Conservation (phyloP, 2,797 vertebrate genomes). For the Arctocebus calabarensis region DNA sequence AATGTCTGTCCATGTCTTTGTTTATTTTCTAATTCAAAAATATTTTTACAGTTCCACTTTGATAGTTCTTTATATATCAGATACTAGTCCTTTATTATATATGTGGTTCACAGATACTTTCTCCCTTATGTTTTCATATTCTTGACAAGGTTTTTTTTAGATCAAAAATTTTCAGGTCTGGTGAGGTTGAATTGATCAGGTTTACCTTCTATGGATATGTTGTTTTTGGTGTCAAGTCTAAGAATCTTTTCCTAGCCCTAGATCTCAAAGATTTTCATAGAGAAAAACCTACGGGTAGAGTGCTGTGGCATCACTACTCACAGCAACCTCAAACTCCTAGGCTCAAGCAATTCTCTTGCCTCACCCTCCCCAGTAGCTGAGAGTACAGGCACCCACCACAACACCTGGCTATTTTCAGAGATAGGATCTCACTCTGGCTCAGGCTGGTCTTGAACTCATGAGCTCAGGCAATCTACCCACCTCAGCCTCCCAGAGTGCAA, state of each 20-base stretch:
- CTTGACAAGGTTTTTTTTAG: not conserved
- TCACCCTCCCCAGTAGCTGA: no score
- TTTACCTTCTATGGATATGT: slow-evolving; percentile 1
- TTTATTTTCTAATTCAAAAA: slow-evolving; percentile 14
- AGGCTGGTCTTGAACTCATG: no score
- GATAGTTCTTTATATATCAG: not conserved
- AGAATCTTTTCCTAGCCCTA: slow-evolving; percentile 9
- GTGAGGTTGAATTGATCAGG: not conserved
- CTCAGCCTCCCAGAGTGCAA: no score
- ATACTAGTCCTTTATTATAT: not conserved
- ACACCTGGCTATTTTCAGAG: no score
- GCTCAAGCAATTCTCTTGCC: no score
- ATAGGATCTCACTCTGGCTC: no score
- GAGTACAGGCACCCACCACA: no score
- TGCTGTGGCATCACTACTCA: no score
- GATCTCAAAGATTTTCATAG: slow-evolving; percentile 15
- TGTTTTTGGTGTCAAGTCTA: not conserved
- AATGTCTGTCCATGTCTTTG: not conserved
- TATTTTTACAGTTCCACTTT: slow-evolving; percentile 9
- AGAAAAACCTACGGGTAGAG: no score
- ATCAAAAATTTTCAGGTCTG: slow-evolving; percentile 1
- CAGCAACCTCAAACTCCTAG: no score
- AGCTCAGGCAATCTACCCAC: no score
- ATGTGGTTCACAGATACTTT: slow-evolving; percentile 17
- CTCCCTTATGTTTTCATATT: not conserved